These are phyloP conservation scores for Oryzias javanicus DNA, from an alignment of 2,113 vertebrate species.

Conservation along the genomic window DNA sequence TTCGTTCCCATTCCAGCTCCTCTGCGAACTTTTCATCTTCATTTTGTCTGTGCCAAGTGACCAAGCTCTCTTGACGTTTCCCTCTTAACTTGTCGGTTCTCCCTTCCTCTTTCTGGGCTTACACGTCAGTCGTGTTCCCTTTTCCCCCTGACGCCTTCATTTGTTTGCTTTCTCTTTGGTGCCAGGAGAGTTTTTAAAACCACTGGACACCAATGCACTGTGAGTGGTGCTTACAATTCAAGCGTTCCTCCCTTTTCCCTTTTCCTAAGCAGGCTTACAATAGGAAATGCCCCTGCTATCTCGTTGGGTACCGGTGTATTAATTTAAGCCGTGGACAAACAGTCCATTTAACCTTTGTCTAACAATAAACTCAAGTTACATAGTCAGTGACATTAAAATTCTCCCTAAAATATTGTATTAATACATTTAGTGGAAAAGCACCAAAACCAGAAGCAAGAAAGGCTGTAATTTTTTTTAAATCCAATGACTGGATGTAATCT, in stretches of 20 bases:
- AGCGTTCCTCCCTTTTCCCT: conserved; percentile 61
- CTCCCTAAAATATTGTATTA: too few relatives aligned
- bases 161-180: not conserved
- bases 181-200: not conserved
- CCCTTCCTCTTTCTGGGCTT: conserved; percentile 26
- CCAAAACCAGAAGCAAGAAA: conserved; percentile 3
- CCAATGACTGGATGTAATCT: too few relatives aligned
- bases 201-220: conserved; percentile 9
- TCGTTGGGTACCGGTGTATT: conserved; percentile 45
- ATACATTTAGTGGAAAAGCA: not conserved
- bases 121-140: conserved; percentile 8
- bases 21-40: conserved; percentile 2
- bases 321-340: conserved; percentile 61
- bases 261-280: conserved; percentile 56
- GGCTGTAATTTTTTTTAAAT: not conserved
- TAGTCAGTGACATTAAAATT: too few relatives aligned
- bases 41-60: not conserved
- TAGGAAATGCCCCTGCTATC: conserved; percentile 70
- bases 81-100: conserved; percentile 24
- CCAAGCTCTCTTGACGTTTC: not conserved
- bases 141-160: not conserved
- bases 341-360: not conserved
- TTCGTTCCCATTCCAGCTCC: not conserved
- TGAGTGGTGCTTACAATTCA: conserved; percentile 43
- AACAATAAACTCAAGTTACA: too few relatives aligned